Base-by-base conservation (phyloP, 2,888 invertebrate species). In the Troglohyphantes excavatus region DNA sequence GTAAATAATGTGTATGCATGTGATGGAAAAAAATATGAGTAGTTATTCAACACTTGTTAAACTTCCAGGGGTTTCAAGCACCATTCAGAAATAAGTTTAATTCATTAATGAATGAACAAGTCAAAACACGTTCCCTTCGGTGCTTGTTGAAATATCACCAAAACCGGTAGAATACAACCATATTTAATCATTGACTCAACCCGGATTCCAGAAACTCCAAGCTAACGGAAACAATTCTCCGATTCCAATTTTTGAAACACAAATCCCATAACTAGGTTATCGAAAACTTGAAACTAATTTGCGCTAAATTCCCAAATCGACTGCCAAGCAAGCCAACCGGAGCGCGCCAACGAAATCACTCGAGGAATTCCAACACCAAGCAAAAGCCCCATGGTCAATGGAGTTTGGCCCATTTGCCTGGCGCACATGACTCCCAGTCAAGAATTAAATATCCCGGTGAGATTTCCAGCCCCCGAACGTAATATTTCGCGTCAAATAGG, bases 231-330 rank as follows among this genome's bases (percentile, higher is more conserved):
- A 2, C 19, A 26, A 23, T 46, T 53, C 26, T 26, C 72, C 72
- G 26, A 33, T 9, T 33, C 75, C 33, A 75, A 78, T 78, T 78
- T 81, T 81, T 68, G 81, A 67, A 19, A n/a, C 27, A 9, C 17
- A 19, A 46, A 7, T 21, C 53, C 29, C 5, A n/a, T 81, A 67
- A 68, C 67, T 29, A 68, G 68, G 27, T 81, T 81, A 67, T 81
- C 68, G 68, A 68, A 78, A 78, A 65, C 78, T 23, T 43, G 81
- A 72, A 82, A 59, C 70, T 61, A 82, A 82, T 72, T 72, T 82
- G 59, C 7, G 68, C 59, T 33, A 26, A 82, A 82, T 82, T 82
- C 82, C 70, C 82, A 70, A 82, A 82, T 82, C 82, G 82, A 61
- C 82, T 61, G 61, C 82, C 72, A 59, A 72, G 82, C 70, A 59